Percentiles rank a stretch among this genome's conserved stretches.
phyloP scores from a whole-genome alignment of 1,140 invertebrate species.

The Hyles euphorbiae region DNA sequence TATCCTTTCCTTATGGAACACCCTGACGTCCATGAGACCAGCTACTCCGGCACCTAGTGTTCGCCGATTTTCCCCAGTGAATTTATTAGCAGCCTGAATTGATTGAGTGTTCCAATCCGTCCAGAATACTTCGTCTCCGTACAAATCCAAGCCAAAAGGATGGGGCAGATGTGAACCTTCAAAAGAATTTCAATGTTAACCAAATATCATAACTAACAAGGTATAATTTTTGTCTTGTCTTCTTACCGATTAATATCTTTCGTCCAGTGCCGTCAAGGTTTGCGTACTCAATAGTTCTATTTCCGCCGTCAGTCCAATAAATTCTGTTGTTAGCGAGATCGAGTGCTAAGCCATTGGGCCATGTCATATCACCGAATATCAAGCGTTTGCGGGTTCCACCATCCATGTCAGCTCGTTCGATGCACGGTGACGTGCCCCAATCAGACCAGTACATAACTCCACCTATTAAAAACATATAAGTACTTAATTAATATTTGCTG shows the following conservation, averaged over 20 bases:
- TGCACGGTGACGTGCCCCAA: constrained; percentile 88
- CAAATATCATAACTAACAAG: no score
- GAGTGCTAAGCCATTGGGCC: constrained; percentile 89
- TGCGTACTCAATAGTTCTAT: constrained; percentile 87
- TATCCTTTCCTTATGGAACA: constrained; percentile 84
- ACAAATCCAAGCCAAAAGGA: constrained; percentile 91
- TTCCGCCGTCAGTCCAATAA: constrained; percentile 90
- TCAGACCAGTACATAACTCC: constrained; percentile 93
- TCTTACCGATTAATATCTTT: constrained; percentile 78
- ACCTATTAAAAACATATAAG: constrained; percentile 54
- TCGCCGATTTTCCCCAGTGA: constrained; percentile 80
- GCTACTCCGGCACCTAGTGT: constrained; percentile 81
- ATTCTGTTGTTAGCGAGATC: constrained; percentile 83
- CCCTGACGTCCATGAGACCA: constrained; percentile 89
- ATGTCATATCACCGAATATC: constrained; percentile 83
- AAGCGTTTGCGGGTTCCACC: constrained; percentile 82
- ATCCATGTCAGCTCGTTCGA: constrained; percentile 92
- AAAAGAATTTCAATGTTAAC: constrained; percentile 16
- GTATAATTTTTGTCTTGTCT: not conserved
- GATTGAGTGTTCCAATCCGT: constrained; percentile 88
- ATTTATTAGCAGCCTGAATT: constrained; percentile 86
- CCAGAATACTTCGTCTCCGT: constrained; percentile 91
- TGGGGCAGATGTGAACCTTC: constrained; percentile 80
- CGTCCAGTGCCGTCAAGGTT: constrained; percentile 87
- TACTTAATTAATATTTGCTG: not conserved